A percentile compares a stretch with the other conserved stretches of the same genome.
These are phyloP conservation scores for Syrmaticus mikado DNA, from an alignment of 2,113 vertebrate genomes.

Conservation along the genomic window DNA sequence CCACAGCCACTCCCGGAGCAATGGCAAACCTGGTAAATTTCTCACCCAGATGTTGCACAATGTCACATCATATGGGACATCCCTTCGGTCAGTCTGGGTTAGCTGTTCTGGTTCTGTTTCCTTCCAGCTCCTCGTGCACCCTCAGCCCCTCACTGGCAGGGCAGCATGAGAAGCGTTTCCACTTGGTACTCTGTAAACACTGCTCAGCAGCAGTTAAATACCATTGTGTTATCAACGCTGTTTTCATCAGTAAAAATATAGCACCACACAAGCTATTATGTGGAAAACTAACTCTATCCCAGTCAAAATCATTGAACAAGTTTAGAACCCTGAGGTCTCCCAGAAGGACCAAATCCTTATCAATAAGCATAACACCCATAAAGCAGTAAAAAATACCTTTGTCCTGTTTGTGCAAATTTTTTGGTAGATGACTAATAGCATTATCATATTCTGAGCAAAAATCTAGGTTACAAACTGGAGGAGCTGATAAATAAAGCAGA, in stretches of 20 bases:
- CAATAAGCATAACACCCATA: background rate
- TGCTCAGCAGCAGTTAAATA: background rate
- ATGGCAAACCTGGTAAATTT: background rate
- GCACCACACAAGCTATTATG: background rate
- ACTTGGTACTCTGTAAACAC: background rate
- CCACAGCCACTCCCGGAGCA: background rate
- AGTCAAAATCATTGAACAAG: background rate
- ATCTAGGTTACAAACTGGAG: background rate
- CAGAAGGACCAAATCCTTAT: background rate
- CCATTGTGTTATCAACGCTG: background rate
- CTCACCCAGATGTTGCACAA: background rate
- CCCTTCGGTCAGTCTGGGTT: background rate
- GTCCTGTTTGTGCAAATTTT: background rate
- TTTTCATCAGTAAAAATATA: background rate
- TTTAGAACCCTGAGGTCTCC: background rate
- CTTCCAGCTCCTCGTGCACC: background rate
- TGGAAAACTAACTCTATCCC: background rate
- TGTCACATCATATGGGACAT: background rate
- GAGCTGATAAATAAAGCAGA: background rate
- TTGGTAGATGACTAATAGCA: background rate
- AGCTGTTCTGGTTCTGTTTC: background rate
- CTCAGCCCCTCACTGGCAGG: background rate
- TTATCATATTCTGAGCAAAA: background rate
- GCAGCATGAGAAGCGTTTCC: background rate
- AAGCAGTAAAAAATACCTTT: background rate